Evolutionary conservation across 2,888 invertebrate species (phyloP).

Genomic region (Cephus pygmeus): DNA sequence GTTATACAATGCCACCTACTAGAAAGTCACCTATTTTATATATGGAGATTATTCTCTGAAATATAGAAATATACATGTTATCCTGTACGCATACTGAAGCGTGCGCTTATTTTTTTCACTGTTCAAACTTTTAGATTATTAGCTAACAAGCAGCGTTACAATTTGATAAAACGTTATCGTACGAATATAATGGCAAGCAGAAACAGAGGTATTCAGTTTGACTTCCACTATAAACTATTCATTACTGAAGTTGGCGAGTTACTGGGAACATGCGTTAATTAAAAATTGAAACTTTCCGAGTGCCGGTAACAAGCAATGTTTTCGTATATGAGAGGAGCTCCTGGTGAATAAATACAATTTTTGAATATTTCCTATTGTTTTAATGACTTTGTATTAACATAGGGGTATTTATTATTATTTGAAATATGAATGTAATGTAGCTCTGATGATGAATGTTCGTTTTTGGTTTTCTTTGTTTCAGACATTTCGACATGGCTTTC

Average conservation of each 20-base stretch:
- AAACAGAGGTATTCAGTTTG: background rate
- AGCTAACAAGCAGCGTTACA: background rate
- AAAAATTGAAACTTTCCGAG: background rate
- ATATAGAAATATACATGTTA: background rate
- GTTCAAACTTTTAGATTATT: background rate
- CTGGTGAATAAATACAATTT: background rate
- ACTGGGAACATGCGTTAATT: background rate
- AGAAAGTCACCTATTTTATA: background rate
- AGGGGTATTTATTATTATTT: background rate
- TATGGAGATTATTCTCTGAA: background rate
- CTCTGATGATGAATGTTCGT: background rate
- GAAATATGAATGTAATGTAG: background rate
- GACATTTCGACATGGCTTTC: constrained; percentile 99
- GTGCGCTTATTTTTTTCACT: background rate
- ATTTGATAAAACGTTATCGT: background rate
- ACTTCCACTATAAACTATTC: background rate
- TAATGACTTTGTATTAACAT: background rate
- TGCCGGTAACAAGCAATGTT: background rate
- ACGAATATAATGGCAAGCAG: background rate
- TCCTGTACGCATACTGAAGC: background rate
- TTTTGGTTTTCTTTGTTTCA: constrained; percentile 70
- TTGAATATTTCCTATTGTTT: background rate
- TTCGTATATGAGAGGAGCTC: background rate
- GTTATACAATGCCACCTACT: background rate
- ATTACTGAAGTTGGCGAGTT: background rate